phyloP scores from a whole-genome alignment of 1,140 invertebrate species.

The Drosophila rhopaloa region DNA sequence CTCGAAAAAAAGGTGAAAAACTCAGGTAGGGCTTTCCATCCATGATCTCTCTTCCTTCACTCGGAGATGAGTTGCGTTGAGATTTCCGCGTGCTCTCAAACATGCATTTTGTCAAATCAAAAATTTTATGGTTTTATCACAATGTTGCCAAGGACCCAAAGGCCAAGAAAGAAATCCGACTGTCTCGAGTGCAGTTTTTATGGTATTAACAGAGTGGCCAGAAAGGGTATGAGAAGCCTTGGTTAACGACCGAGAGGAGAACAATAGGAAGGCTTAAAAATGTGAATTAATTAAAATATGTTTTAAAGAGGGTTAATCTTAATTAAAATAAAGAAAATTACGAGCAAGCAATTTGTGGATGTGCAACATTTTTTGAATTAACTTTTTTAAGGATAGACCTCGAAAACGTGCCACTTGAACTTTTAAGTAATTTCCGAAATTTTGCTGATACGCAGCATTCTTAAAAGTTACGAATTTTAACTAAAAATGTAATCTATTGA shows the following conservation, averaged over 20 bases:
- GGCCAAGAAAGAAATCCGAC: slow-evolving; percentile 42
- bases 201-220: slow-evolving; percentile 18
- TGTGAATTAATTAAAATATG: no score
- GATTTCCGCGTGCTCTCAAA: slow-evolving; percentile 61
- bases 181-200: slow-evolving; percentile 68
- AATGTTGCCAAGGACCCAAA: slow-evolving; percentile 66
- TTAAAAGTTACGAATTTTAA: no score
- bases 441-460: no score
- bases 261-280: not conserved
- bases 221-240: slow-evolving; percentile 7
- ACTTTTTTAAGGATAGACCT: no score
- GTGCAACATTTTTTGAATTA: no score
- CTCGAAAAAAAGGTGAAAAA: slow-evolving; percentile 48
- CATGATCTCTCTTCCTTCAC: slow-evolving; percentile 45
- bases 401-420: no score
- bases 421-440: no score
- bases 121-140: slow-evolving; percentile 78
- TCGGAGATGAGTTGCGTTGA: slow-evolving; percentile 38
- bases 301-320: no score
- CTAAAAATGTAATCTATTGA: no score
- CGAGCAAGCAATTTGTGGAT: no score
- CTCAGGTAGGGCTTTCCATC: slow-evolving; percentile 63
- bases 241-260: not conserved
- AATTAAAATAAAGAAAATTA: no score
- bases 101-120: slow-evolving; percentile 81